These are phyloP conservation scores for Platycnemis pennipes DNA, from an alignment of 2,888 invertebrate genomes.

Conservation along the genomic window DNA sequence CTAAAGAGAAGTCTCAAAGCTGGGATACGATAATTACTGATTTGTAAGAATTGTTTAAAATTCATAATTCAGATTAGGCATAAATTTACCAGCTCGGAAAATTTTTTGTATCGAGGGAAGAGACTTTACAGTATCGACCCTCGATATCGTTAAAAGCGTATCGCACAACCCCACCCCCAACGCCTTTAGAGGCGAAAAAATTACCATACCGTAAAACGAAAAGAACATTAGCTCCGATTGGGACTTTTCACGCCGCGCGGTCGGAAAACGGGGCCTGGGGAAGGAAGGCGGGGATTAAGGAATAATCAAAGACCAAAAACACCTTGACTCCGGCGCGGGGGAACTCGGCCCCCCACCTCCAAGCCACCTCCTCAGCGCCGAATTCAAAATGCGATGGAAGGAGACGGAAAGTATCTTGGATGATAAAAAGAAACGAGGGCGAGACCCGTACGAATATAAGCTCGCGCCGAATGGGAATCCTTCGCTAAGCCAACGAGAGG, in stretches of 20 bases:
- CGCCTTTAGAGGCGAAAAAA: background rate
- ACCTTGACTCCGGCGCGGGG: background rate
- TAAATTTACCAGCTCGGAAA: too few species aligned
- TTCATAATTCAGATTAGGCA: too few species aligned
- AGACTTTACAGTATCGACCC: too few species aligned
- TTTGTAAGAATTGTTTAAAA: too few species aligned
- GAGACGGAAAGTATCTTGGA: background rate
- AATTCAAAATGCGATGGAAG: background rate
- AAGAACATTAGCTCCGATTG: constrained; percentile 28
- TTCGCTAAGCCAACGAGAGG: background rate
- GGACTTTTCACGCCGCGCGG: background rate
- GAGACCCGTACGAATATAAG: background rate
- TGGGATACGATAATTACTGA: too few species aligned
- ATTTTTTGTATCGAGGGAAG: too few species aligned
- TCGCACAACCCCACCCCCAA: background rate
- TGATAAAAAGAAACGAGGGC: background rate
- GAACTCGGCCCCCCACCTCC: background rate
- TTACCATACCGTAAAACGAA: constrained; percentile 21
- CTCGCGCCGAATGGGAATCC: background rate
- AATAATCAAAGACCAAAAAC: background rate
- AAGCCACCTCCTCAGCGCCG: background rate
- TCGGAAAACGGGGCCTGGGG: background rate
- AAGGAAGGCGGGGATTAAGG: background rate
- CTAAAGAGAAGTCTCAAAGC: too few species aligned
- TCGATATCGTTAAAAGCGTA: too few species aligned